Evolutionary conservation across 2,888 invertebrate species (phyloP).

Genomic region (Leucoma salicis): DNA sequence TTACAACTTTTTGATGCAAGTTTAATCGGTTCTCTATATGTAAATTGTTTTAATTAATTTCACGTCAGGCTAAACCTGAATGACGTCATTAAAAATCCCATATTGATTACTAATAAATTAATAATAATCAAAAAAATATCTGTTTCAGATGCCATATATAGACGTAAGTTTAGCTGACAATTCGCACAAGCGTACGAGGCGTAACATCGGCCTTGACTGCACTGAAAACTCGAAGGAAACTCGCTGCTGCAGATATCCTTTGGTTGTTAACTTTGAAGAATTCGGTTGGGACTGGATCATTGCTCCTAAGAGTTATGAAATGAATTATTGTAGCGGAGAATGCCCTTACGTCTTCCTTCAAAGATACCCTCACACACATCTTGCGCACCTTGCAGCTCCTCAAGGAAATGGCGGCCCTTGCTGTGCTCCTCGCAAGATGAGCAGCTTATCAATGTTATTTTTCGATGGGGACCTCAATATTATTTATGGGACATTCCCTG

Average conservation of each 20-base stretch:
- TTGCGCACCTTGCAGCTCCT: conserved; percentile 90
- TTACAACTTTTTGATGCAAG: too few species aligned
- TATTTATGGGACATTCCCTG: conserved; percentile 93
- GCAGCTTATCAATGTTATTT: conserved; percentile 94
- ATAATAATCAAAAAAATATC: too few species aligned
- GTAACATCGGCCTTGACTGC: conserved; percentile 92
- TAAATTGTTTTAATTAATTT: too few species aligned
- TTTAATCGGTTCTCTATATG: too few species aligned
- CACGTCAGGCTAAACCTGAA: too few species aligned
- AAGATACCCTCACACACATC: conserved; percentile 93
- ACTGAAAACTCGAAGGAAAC: conserved; percentile 90
- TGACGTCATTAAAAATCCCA: too few species aligned
- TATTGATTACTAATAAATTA: too few species aligned
- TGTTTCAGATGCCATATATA: conserved; percentile 77
- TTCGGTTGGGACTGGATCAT: conserved; percentile 99
- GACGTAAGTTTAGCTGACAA: conserved; percentile 76
- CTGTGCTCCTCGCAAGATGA: conserved; percentile 95
- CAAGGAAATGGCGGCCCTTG: conserved; percentile 92
- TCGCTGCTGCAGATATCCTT: conserved; percentile 96
- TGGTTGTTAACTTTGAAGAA: conserved; percentile 96
- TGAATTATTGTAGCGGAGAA: conserved; percentile 97
- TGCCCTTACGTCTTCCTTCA: conserved; percentile 94
- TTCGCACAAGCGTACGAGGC: conserved; percentile 85
- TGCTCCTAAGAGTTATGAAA: conserved; percentile 96
- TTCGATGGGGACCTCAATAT: conserved; percentile 94